Evolutionary conservation across 92 coral and sea anemone species (phyloP).

Genomic region (Epizoanthus scotinus): DNA sequence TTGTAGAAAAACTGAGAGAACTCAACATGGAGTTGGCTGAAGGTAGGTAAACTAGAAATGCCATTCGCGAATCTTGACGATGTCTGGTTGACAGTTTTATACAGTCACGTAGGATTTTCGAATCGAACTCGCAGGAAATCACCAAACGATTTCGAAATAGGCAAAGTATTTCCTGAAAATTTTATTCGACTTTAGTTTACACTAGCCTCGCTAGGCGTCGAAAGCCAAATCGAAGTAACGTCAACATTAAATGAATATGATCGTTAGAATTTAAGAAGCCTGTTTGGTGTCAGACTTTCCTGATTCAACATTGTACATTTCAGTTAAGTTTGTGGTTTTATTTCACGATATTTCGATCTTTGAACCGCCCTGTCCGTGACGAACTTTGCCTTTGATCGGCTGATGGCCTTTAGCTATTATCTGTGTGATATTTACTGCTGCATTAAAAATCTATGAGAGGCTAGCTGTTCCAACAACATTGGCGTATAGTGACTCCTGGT

Average conservation of each 20-base stretch:
- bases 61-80: slow-evolving; percentile 10
- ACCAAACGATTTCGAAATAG: not conserved
- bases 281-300: not conserved
- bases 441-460: not conserved
- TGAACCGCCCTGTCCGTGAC: not conserved
- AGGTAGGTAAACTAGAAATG: slow-evolving; percentile 71
- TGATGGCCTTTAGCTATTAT: not conserved
- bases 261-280: not conserved
- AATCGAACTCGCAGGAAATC: slow-evolving; percentile 17
- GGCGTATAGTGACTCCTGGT: slow-evolving; percentile 35
- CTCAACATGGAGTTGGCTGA: slow-evolving; percentile 92
- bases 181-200: not conserved
- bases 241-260: not conserved
- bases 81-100: slow-evolving; percentile 2
- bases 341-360: not conserved
- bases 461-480: not conserved
- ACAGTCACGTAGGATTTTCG: slow-evolving; percentile 8
- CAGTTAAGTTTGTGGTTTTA: slow-evolving; percentile 30
- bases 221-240: not conserved
- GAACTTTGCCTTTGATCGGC: not conserved
- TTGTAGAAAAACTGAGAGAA: slow-evolving; percentile 90
- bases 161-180: slow-evolving; percentile 4
- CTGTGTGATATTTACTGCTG: slow-evolving; percentile 2
- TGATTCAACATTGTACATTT: not conserved
- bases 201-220: not conserved